phyloP scores from a whole-genome alignment of 2,113 vertebrate genomes.

The Bos javanicus region DNA sequence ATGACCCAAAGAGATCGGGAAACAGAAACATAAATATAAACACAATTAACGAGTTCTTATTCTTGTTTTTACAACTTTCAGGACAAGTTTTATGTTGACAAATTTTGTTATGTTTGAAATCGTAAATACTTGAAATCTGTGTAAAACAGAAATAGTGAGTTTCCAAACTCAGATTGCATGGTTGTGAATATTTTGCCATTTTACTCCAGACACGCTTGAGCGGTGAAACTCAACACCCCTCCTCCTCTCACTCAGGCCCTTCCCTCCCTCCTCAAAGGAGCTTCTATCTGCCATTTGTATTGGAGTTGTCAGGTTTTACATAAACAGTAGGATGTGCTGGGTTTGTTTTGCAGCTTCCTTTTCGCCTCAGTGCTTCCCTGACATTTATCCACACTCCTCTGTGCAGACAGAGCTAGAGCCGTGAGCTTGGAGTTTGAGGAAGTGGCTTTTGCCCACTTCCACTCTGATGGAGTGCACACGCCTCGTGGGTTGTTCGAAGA shows the following conservation, averaged over 20 bases:
- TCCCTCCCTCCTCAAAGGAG: not conserved
- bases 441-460: not conserved
- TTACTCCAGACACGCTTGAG: not conserved
- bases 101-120: not conserved
- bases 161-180: not conserved
- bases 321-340: not conserved
- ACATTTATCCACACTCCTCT: not conserved
- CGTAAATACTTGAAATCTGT: not conserved
- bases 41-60: not conserved
- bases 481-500: not conserved
- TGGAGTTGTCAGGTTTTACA: not conserved
- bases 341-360: not conserved
- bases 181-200: not conserved
- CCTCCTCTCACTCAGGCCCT: not conserved
- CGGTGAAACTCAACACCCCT: accelerated
- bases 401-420: not conserved
- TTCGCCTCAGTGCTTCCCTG: not conserved
- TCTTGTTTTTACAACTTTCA: not conserved
- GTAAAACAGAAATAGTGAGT: not conserved
- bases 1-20: not conserved
- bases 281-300: not conserved
- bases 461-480: not conserved
- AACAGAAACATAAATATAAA: not conserved
- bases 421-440: not conserved
- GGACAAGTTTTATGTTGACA: not conserved